Percentiles rank a stretch among this genome's conserved stretches.
These are phyloP conservation scores for Octomys mimax DNA, from an alignment of 2,797 vertebrate genomes.

Conservation along the genomic window DNA sequence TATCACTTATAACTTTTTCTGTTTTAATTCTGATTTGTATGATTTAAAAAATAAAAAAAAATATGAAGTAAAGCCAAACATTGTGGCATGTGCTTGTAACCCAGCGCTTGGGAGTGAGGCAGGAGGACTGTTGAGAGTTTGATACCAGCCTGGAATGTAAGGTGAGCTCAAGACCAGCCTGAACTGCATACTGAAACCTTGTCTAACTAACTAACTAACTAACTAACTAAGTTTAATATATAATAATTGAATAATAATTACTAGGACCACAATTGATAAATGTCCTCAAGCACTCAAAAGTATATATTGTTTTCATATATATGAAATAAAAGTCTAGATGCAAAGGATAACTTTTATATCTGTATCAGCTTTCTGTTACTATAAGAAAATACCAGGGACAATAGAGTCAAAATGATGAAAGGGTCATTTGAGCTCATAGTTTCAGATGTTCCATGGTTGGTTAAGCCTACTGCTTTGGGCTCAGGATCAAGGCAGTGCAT, in stretches of 20 bases:
- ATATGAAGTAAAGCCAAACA: too few species aligned
- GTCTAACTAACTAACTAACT: too few species aligned
- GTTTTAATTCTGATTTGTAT: too few species aligned
- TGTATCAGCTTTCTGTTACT: not conserved
- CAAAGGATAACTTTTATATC: not conserved
- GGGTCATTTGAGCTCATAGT: not conserved
- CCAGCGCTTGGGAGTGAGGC: too few species aligned
- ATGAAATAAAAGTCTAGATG: not conserved
- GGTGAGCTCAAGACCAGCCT: too few species aligned
- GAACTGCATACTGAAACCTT: too few species aligned
- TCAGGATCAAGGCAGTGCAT: not conserved
- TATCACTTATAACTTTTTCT: too few species aligned
- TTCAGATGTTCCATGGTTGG: not conserved
- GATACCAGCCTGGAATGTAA: too few species aligned
- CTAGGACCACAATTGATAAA: not conserved
- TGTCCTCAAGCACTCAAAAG: constrained; percentile 35
- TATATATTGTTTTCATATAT: not conserved
- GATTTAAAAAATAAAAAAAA: too few species aligned
- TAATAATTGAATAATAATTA: constrained; percentile 54
- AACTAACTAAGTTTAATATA: constrained; percentile 72
- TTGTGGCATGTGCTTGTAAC: too few species aligned
- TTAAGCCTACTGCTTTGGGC: not conserved
- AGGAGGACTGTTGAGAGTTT: too few species aligned
- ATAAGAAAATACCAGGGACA: too few species aligned
- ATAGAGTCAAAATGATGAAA: not conserved